phyloP scores from a whole-genome alignment of 2,888 invertebrate genomes.

The Tetanocera ferruginea region DNA sequence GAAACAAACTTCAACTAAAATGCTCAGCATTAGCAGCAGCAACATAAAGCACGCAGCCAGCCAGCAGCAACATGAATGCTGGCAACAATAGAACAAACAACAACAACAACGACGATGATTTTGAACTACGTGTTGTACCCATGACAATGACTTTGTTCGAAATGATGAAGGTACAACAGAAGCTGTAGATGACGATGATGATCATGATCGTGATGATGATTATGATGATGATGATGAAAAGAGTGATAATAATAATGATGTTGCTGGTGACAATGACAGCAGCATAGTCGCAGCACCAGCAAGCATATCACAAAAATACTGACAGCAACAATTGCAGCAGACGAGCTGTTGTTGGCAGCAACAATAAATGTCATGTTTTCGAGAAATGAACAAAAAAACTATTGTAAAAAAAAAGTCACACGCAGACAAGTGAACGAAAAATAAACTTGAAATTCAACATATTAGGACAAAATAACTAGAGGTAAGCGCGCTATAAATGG shows the following conservation, averaged over 20 bases:
- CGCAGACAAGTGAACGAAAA: too few relatives aligned
- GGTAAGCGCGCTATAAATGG: too few relatives aligned
- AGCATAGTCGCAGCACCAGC: neutral
- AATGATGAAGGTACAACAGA: constrained; percentile 11
- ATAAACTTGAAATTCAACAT: too few relatives aligned
- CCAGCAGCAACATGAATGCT: neutral
- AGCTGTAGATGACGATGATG: too few relatives aligned
- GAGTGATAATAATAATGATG: neutral
- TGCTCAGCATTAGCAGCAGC: neutral
- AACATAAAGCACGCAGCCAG: neutral
- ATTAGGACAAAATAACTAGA: too few relatives aligned
- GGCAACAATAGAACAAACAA: neutral
- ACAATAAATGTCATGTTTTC: constrained; percentile 16
- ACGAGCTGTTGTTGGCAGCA: constrained; percentile 6
- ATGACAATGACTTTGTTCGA: constrained; percentile 16
- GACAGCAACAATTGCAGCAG: constrained; percentile 12
- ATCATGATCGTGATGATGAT: neutral
- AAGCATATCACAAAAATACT: neutral
- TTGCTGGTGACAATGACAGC: too few relatives aligned
- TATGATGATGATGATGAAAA: neutral
- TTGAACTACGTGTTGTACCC: constrained; percentile 19
- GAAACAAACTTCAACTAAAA: neutral
- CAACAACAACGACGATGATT: constrained; percentile 5
- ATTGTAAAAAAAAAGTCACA: neutral
- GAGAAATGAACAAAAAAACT: neutral